Percentiles rank a stretch among this genome's conserved stretches.
Conservation (phyloP, 2,113 vertebrate genomes). For the Rallus limicola region DNA sequence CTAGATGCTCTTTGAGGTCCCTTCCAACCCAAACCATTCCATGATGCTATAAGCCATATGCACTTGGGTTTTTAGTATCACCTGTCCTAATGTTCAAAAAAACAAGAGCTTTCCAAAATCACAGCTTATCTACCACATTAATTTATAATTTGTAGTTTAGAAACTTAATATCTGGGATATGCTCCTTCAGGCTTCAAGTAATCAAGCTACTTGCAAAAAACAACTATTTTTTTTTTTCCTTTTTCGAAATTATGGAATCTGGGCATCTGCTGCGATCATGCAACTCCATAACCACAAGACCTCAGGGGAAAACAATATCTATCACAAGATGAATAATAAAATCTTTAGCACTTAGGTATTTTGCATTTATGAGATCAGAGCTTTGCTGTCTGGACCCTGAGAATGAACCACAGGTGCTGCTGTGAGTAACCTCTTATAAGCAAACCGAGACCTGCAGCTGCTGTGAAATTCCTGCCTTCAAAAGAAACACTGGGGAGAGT, state of each 20-base stretch:
- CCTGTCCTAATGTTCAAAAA: not conserved
- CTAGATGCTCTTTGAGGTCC: too few species aligned
- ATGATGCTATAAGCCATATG: not conserved
- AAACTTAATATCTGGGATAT: not conserved
- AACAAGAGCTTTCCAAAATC: not conserved
- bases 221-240: not conserved
- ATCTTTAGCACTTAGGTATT: not conserved
- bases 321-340: not conserved
- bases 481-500: not conserved
- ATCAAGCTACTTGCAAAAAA: not conserved
- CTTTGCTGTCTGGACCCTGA: not conserved
- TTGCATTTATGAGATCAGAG: not conserved
- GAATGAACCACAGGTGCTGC: not conserved
- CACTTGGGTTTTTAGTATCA: not conserved
- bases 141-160: not conserved
- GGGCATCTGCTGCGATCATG: not conserved
- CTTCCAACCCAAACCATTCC: too few species aligned
- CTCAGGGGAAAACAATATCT: not conserved
- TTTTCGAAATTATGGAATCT: not conserved
- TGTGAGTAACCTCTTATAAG: not conserved
- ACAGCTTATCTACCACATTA: not conserved
- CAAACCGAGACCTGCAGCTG: not conserved
- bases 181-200: not conserved
- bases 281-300: not conserved
- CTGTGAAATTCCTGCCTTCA: not conserved